A percentile compares a stretch with the other conserved stretches of the same genome.
phyloP scores from a whole-genome alignment of 2,797 vertebrate species.

The Apodemus agrarius region DNA sequence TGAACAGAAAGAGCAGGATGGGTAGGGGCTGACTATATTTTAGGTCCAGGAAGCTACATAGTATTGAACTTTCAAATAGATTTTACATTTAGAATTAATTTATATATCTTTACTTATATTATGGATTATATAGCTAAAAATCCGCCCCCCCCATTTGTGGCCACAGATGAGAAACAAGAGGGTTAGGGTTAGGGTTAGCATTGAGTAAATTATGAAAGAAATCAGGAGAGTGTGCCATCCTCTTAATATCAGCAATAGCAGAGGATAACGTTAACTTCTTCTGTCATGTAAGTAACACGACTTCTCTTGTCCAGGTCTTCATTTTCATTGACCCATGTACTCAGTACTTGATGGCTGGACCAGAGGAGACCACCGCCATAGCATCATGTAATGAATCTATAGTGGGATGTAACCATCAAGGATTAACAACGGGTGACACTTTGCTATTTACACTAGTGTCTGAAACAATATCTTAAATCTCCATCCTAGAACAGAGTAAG shows the following conservation, averaged over 20 bases:
- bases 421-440: not conserved
- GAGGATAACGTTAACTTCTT: not conserved
- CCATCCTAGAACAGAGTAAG: not conserved
- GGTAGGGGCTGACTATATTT: not conserved
- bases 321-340: not conserved
- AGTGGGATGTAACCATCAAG: not conserved
- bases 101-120: not conserved
- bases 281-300: slow-evolving; percentile 11
- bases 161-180: not conserved
- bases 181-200: not conserved
- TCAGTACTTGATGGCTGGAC: not conserved
- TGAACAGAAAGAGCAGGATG: not conserved
- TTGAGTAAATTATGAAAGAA: slow-evolving; percentile 18
- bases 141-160: not conserved
- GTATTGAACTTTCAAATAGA: not conserved
- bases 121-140: not conserved
- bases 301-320: not conserved
- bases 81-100: slow-evolving; percentile 16
- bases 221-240: not conserved
- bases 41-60: not conserved
- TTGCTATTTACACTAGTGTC: too few species aligned
- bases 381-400: not conserved
- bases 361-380: not conserved
- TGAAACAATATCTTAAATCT: not conserved
- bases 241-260: not conserved